Base-by-base conservation (phyloP, 2,888 invertebrate species). In the Gnatocerus cornutus region DNA sequence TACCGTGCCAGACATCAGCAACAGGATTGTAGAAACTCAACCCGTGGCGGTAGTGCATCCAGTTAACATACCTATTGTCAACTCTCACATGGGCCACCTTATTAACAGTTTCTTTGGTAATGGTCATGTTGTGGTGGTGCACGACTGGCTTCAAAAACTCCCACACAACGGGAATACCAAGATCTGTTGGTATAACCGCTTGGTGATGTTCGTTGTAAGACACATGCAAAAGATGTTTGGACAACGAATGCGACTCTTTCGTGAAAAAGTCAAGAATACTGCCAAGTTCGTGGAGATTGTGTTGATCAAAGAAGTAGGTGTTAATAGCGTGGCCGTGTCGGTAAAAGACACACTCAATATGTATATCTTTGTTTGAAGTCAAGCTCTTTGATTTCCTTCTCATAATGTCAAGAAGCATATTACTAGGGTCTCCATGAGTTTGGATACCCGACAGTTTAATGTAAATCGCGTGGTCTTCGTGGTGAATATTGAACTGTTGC, bases 1-100 rank as follows among this genome's bases (percentile, higher is more conserved):
- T 73, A 7, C 85, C 84, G 71, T 87, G 87, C 84, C 83, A 84
- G 21, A 81, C 73, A 71, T 86, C 84, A 3, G 77, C 77, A 50
- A 87, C 75, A 0, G 87, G 86, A 79, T 87, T 86, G 76, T 85
- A 86, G 50, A 85, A 77, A n/a, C 79, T 77, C 71, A 86, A 79
- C 16, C 79, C 81, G 55, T 81, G 78, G 21, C 79, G 78, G 0
- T 79, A 79, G 59, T 84, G 82, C n/a, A 73, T 76, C 82, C 83
- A 83, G n/a, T 70, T 71, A 48, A 76, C 71, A 5, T 77, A 58
- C 21, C 76, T 76, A n/a, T 74, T 66, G 13, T 84, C 81, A 13
- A 81, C 41, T 33, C 82, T 76, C 0, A 82, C 4, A 1, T 79
- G 80, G 4, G 81, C 41, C 5, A 76, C 59, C 37, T 78, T 76